Evolutionary conservation across 2,888 invertebrate species (phyloP).

Genomic region (Acheta domesticus): DNA sequence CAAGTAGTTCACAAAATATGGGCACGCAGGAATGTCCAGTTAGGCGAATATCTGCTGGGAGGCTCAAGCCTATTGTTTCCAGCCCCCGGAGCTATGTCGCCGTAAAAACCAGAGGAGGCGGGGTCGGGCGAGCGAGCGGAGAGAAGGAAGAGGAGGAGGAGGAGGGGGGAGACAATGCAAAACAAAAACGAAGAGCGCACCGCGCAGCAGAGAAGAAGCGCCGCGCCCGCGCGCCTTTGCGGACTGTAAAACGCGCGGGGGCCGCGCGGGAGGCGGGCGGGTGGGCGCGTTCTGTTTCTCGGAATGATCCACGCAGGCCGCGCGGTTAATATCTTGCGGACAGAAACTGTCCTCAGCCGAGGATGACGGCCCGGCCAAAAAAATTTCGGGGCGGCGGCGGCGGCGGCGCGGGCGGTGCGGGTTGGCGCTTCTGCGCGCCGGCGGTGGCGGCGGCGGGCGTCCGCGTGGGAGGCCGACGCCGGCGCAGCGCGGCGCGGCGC

Average conservation of each 20-base stretch:
- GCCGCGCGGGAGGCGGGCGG: no score
- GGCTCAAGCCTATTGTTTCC: conserved; percentile 9
- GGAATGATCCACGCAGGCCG: conserved; percentile 10
- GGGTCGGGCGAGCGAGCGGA: background rate
- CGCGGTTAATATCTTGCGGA: conserved; percentile 1
- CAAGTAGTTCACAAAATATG: conserved; percentile 18
- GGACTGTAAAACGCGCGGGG: background rate
- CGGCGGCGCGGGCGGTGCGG: background rate
- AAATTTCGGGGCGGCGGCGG: background rate
- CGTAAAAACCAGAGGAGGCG: background rate
- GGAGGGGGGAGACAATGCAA: background rate
- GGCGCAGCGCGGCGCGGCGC: background rate
- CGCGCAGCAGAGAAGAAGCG: background rate
- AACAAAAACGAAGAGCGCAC: no score
- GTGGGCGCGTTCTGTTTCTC: background rate
- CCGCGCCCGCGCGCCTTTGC: background rate
- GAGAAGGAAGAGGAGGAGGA: background rate
- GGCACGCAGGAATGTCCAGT: conserved; percentile 8
- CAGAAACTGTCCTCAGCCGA: conserved; percentile 3
- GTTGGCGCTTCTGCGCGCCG: background rate
- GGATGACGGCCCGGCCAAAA: background rate
- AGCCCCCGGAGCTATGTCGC: background rate
- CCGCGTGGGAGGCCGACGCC: background rate
- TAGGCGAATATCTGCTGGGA: background rate
- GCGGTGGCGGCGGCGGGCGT: background rate